Conservation (phyloP, 2,797 vertebrate species). For the Leucoraja ocellata region DNA sequence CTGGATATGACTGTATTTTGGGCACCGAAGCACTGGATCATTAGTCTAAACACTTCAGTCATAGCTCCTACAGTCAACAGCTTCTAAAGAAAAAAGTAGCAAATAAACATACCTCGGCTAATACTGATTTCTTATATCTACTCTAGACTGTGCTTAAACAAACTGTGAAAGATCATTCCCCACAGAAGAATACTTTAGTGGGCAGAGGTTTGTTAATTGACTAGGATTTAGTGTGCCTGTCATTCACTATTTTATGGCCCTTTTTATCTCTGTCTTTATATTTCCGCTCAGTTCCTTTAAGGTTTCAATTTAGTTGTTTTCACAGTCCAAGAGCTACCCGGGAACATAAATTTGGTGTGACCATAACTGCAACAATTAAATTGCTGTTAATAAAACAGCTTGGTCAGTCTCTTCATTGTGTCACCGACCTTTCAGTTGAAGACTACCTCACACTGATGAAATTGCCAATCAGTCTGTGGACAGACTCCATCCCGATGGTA, state of each 20-base stretch:
- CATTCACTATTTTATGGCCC: constrained; percentile 18
- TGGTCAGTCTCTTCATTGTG: background rate
- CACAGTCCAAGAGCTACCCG: constrained; percentile 15
- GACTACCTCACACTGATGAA: constrained; percentile 1
- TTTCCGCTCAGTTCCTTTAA: constrained; percentile 29
- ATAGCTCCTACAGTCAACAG: background rate
- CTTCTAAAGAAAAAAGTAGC: background rate
- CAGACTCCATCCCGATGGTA: background rate
- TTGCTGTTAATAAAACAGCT: constrained; percentile 36
- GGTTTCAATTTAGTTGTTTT: constrained; percentile 32
- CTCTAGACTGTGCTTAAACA: background rate
- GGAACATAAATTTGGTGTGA: constrained; percentile 30
- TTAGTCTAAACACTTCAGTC: background rate
- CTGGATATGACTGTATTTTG: background rate
- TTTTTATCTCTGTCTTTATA: constrained; percentile 30
- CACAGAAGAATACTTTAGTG: background rate
- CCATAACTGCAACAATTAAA: constrained; percentile 32
- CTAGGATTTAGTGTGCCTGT: constrained; percentile 18
- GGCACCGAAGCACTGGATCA: background rate
- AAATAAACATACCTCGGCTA: background rate
- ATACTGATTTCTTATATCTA: background rate
- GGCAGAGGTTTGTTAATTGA: constrained; percentile 22
- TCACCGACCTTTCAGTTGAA: constrained; percentile 17
- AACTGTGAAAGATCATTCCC: constrained; percentile 7
- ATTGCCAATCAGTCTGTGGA: constrained; percentile 24